Evolutionary conservation across 2,113 vertebrate genomes (phyloP).

Genomic region (Murina feae): DNA sequence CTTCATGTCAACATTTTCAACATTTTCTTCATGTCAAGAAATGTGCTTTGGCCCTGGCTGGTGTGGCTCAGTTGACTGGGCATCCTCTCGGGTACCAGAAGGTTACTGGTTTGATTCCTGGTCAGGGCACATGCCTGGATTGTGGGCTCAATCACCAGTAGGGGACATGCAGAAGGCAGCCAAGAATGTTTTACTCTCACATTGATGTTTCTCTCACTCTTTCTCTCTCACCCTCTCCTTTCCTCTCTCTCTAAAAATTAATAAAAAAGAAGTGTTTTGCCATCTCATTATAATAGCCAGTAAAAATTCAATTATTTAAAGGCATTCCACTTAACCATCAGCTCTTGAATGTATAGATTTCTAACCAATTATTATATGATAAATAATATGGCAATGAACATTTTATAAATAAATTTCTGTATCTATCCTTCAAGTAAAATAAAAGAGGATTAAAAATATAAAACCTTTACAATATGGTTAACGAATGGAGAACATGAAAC

Average conservation of each 20-base stretch:
- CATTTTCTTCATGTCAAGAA: neutral
- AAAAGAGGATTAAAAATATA: neutral
- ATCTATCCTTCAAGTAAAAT: neutral
- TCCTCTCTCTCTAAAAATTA: too few species aligned
- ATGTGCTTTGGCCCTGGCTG: neutral
- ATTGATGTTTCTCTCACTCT: too few species aligned
- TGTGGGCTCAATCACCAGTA: too few species aligned
- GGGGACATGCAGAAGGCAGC: too few species aligned
- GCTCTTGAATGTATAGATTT: neutral
- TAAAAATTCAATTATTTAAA: neutral
- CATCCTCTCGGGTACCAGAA: too few species aligned
- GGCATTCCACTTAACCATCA: neutral
- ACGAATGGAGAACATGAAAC: conserved; percentile 8
- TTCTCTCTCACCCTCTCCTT: too few species aligned
- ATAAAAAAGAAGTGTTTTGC: too few species aligned
- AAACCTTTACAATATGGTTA: neutral
- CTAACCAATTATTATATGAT: neutral
- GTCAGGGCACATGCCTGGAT: too few species aligned
- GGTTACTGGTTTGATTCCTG: too few species aligned
- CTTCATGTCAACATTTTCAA: too few species aligned
- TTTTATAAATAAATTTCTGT: neutral
- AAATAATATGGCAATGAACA: neutral
- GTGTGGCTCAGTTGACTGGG: too few species aligned
- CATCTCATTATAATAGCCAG: neutral
- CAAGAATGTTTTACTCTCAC: too few species aligned